Percentiles rank a stretch among this genome's conserved stretches.
These are phyloP conservation scores for Lucilia sericata DNA, from an alignment of 1,140 invertebrate species.

Conservation along the genomic window DNA sequence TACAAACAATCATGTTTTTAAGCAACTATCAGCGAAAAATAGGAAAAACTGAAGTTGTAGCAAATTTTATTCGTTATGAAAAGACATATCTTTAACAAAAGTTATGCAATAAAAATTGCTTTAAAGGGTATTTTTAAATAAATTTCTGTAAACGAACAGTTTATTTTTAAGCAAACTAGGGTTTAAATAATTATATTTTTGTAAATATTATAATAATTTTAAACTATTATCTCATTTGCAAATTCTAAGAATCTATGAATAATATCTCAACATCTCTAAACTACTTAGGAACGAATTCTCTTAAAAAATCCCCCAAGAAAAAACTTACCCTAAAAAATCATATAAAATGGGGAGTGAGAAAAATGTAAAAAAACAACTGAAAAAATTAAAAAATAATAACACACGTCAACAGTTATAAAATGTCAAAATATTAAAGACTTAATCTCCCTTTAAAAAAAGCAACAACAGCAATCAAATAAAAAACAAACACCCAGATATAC, in stretches of 20 bases:
- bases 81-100: too few relatives aligned
- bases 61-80: too few relatives aligned
- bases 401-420: constrained; percentile 16
- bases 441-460: neutral
- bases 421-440: constrained; percentile 20
- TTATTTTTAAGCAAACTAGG: too few relatives aligned
- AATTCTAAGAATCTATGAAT: too few relatives aligned
- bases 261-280: too few relatives aligned
- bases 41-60: too few relatives aligned
- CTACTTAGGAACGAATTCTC: neutral
- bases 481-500: neutral
- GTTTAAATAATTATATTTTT: too few relatives aligned
- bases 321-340: neutral
- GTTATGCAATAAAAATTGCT: too few relatives aligned
- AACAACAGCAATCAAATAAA: neutral
- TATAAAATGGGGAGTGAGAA: neutral
- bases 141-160: too few relatives aligned
- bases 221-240: too few relatives aligned
- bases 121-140: too few relatives aligned
- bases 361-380: neutral
- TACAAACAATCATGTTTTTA: neutral
- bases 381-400: neutral
- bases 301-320: neutral
- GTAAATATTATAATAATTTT: too few relatives aligned
- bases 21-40: neutral